phyloP scores from a whole-genome alignment of 2,888 invertebrate species.

The Panzeria rudis region DNA sequence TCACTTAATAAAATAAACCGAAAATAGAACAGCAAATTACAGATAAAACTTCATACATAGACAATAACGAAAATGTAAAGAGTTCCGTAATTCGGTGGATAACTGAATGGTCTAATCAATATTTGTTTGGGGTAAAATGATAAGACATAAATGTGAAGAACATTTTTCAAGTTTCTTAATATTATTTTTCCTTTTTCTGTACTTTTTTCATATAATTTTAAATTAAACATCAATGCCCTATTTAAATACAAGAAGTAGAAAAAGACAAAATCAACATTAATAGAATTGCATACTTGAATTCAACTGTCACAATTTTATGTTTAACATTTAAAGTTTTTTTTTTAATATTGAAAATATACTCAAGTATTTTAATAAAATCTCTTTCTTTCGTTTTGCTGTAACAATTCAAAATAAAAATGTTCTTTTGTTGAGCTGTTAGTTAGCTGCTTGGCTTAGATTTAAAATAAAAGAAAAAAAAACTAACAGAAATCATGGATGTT shows the following conservation, averaged over 20 bases:
- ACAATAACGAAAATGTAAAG: too few species aligned
- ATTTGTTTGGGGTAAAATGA: too few species aligned
- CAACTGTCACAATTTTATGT: slow-evolving; percentile 70
- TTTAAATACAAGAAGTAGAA: slow-evolving; percentile 31
- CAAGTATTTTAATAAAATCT: slow-evolving; percentile 48
- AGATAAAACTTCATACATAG: too few species aligned
- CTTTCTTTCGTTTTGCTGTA: neutral
- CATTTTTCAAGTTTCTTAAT: too few species aligned
- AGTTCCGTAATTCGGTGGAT: too few species aligned
- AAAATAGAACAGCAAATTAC: too few species aligned
- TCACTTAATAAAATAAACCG: too few species aligned
- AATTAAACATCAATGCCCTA: slow-evolving; percentile 60
- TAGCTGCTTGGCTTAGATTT: slow-evolving; percentile 45
- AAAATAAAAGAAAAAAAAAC: slow-evolving; percentile 27
- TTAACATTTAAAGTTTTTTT: slow-evolving; percentile 59
- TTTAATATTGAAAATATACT: neutral
- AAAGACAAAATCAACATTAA: slow-evolving; percentile 34
- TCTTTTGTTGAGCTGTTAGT: slow-evolving; percentile 59
- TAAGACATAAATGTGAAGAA: too few species aligned
- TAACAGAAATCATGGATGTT: slow-evolving; percentile 63
- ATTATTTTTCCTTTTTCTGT: too few species aligned
- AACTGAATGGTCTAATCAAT: too few species aligned
- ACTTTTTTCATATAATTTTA: neutral
- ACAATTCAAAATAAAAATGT: slow-evolving; percentile 68
- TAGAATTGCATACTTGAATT: slow-evolving; percentile 58